Percentiles rank a stretch among this genome's conserved stretches.
Conservation (phyloP, 2,113 vertebrate genomes). For the Chrysochloris asiatica region DNA sequence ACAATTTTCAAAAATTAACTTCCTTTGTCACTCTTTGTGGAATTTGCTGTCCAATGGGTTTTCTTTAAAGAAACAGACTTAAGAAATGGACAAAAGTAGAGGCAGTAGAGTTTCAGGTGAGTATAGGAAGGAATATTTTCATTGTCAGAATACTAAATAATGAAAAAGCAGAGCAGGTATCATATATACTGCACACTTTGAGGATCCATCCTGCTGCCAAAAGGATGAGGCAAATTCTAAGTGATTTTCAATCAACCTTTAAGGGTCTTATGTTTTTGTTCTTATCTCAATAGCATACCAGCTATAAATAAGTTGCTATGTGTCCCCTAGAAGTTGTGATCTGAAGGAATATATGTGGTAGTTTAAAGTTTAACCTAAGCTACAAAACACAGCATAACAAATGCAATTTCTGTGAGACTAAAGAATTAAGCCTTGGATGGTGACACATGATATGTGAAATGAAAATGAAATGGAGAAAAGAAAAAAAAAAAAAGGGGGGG, state of each 20-base stretch:
- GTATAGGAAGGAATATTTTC: background rate
- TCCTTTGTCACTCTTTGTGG: background rate
- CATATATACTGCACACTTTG: background rate
- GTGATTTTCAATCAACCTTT: background rate
- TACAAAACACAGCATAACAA: background rate
- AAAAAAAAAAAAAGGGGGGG: background rate
- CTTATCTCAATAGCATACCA: background rate
- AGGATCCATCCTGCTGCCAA: background rate
- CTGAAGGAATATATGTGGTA: background rate
- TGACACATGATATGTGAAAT: background rate
- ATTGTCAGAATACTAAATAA: background rate
- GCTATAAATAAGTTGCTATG: background rate
- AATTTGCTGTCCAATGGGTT: background rate
- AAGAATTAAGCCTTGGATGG: background rate
- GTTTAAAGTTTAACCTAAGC: background rate
- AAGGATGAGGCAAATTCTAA: fast-evolving
- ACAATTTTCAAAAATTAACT: constrained; percentile 22
- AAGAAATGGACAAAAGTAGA: background rate
- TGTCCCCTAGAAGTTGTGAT: background rate
- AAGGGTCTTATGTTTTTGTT: background rate
- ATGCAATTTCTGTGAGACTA: background rate
- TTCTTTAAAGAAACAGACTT: background rate
- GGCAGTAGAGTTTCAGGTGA: background rate
- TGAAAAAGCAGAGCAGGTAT: background rate
- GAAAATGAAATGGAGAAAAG: background rate